Percentiles rank a stretch among this genome's conserved stretches.
These are phyloP conservation scores for Nomada hirtipes DNA, from an alignment of 2,888 invertebrate species.

Conservation along the genomic window DNA sequence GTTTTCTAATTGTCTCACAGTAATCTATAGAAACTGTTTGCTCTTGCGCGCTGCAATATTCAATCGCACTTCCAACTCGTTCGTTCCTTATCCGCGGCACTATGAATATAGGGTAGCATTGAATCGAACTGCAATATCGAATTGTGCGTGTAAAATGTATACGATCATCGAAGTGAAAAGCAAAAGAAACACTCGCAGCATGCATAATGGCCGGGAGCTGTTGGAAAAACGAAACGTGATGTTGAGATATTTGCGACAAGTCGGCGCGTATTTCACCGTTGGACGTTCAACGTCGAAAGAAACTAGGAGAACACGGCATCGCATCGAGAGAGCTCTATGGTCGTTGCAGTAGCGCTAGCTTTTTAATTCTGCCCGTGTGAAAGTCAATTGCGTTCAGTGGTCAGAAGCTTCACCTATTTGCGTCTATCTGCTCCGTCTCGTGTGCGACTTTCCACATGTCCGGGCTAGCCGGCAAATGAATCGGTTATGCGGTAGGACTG, in stretches of 20 bases:
- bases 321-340: background rate
- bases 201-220: background rate
- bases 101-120: background rate
- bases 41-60: background rate
- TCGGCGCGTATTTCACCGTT: slow-evolving; percentile 11
- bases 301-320: background rate
- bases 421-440: slow-evolving; percentile 47
- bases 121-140: background rate
- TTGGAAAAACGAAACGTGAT: background rate
- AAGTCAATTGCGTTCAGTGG: slow-evolving; percentile 65
- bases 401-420: slow-evolving; percentile 49
- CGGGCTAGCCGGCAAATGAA: slow-evolving; percentile 35
- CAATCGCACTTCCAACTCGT: background rate
- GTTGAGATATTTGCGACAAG: slow-evolving; percentile 18
- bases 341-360: background rate
- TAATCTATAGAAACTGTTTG: background rate
- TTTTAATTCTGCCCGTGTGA: slow-evolving; percentile 55
- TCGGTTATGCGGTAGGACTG: slow-evolving; percentile 45
- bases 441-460: slow-evolving; percentile 35
- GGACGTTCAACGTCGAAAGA: slow-evolving; percentile 8
- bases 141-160: background rate
- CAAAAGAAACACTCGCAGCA: background rate
- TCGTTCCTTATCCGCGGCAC: background rate
- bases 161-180: background rate
- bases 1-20: background rate